These are phyloP conservation scores for Microctonus brassicae DNA, from an alignment of 2,888 invertebrate genomes.

Conservation along the genomic window DNA sequence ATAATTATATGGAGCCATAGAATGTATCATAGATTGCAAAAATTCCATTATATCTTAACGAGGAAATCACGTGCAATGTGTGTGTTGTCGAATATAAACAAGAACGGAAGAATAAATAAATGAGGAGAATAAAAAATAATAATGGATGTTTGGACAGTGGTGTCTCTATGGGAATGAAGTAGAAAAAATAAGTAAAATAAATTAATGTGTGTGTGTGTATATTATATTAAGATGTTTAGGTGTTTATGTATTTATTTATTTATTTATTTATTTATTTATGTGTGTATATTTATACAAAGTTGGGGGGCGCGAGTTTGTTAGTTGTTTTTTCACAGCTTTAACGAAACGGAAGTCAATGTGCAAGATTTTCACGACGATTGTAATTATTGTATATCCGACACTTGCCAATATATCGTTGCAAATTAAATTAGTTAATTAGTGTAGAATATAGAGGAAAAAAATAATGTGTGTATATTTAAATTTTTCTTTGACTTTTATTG, in stretches of 20 bases:
- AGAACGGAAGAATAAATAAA: neutral
- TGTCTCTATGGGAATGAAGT: neutral
- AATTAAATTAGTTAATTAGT: neutral
- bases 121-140: neutral
- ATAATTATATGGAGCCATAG: too few species aligned
- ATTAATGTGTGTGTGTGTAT: neutral
- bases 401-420: neutral
- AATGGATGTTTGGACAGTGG: neutral
- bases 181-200: slow-evolving; percentile 5
- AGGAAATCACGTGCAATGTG: too few species aligned
- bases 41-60: too few species aligned
- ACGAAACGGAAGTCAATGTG: slow-evolving; percentile 1
- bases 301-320: too few species aligned
- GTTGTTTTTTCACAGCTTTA: neutral
- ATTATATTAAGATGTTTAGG: too few species aligned
- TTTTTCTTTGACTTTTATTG: too few species aligned
- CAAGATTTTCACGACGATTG: slow-evolving; percentile 4
- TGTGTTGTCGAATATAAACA: too few species aligned
- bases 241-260: too few species aligned
- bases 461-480: too few species aligned
- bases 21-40: too few species aligned
- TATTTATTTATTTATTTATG: too few species aligned
- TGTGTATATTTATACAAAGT: slow-evolving; percentile 14
- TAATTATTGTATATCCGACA: neutral
- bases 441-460: too few species aligned